Percentiles rank a stretch among this genome's conserved stretches.
Evolutionary conservation across 2,113 vertebrate genomes (phyloP).

Genomic region (Melanotaenia duboulayi): DNA sequence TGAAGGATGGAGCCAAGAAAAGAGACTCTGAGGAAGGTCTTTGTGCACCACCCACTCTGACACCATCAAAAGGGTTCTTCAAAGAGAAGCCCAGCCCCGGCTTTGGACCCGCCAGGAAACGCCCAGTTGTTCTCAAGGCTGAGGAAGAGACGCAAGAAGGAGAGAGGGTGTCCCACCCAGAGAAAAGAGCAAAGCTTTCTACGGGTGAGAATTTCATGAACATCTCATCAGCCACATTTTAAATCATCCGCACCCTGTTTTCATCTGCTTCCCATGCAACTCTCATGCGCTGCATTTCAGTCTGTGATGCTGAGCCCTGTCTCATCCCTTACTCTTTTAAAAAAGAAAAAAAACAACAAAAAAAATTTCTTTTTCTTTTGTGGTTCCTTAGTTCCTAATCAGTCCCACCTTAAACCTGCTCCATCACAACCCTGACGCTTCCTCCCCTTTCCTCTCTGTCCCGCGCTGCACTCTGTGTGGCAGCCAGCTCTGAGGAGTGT

Average conservation of each 20-base stretch:
- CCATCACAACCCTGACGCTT: constrained; percentile 22
- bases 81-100: constrained; percentile 74
- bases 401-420: constrained; percentile 66
- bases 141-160: constrained; percentile 70
- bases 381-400: constrained; percentile 55
- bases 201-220: constrained; percentile 58
- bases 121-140: constrained; percentile 81
- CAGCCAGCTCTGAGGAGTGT: constrained; percentile 76
- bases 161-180: constrained; percentile 53
- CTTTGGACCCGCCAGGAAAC: constrained; percentile 85
- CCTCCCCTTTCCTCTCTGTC: constrained; percentile 47
- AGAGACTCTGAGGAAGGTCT: constrained; percentile 52
- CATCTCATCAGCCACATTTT: neutral
- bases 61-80: constrained; percentile 34
- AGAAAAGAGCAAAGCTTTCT: constrained; percentile 68
- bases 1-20: constrained; percentile 54
- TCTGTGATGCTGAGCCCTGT: constrained; percentile 11
- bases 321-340: constrained; percentile 33
- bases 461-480: constrained; percentile 74
- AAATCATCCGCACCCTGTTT: constrained; percentile 1
- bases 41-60: constrained; percentile 57
- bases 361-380: constrained; percentile 32
- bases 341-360: constrained; percentile 1
- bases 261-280: constrained; percentile 21
- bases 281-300: constrained; percentile 16